phyloP scores from a whole-genome alignment of 2,888 invertebrate genomes.

The Brachyptera putata region DNA sequence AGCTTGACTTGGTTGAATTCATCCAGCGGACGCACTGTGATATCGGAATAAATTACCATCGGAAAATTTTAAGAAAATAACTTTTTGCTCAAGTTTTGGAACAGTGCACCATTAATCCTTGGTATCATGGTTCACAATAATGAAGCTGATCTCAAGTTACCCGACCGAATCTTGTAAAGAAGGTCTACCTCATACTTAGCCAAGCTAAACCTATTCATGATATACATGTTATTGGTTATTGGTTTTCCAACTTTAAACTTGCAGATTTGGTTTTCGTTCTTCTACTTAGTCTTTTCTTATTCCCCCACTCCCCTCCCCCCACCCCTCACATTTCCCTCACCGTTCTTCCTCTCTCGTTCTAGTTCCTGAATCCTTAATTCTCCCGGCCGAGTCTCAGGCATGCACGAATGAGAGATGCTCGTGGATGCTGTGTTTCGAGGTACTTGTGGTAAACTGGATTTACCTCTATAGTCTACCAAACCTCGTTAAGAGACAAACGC shows the following conservation, averaged over 20 bases:
- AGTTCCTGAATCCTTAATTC: conserved; percentile 14
- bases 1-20: too few species aligned
- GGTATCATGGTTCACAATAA: not conserved
- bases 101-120: conserved; percentile 9
- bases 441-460: conserved; percentile 1
- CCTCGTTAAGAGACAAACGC: not conserved
- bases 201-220: conserved; percentile 22
- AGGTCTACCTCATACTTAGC: not conserved
- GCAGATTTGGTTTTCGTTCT: conserved; percentile 20
- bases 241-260: conserved; percentile 25
- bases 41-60: conserved; percentile 10
- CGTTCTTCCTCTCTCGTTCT: too few species aligned
- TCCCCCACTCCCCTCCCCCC: not conserved
- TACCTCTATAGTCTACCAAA: not conserved
- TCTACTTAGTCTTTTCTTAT: conserved; percentile 7
- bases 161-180: not conserved
- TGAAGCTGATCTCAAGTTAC: not conserved
- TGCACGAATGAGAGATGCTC: not conserved
- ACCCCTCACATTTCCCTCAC: too few species aligned
- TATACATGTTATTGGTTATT: conserved; percentile 25
- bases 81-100: not conserved
- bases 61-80: conserved; percentile 7
- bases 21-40: not conserved
- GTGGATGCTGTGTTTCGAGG: not conserved
- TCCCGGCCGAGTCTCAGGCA: not conserved